Evolutionary conservation across 2,113 vertebrate species (phyloP).

Genomic region (Pristiophorus japonicus): DNA sequence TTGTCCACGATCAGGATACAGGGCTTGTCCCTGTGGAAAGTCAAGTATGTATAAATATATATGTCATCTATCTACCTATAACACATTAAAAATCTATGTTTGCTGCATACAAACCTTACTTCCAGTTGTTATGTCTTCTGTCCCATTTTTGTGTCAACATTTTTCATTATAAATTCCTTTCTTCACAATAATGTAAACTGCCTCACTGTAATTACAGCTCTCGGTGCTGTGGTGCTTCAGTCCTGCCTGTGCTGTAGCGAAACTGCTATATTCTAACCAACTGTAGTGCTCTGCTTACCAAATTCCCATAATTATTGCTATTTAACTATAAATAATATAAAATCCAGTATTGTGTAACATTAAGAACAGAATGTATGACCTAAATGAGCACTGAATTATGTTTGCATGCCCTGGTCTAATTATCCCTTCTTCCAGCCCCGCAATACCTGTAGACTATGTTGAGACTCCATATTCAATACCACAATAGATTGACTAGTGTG

Average conservation of each 20-base stretch:
- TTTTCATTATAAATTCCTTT: neutral
- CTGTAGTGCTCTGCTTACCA: neutral
- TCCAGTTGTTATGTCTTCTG: neutral
- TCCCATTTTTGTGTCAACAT: neutral
- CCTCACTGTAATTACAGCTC: neutral
- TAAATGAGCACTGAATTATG: neutral
- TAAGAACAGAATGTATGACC: neutral
- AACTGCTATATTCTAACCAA: neutral
- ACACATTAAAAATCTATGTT: neutral
- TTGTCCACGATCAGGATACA: slow-evolving; percentile 82
- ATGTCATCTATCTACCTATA: neutral
- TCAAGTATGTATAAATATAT: slow-evolving; percentile 66
- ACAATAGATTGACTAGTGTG: too few relatives aligned
- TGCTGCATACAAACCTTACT: neutral
- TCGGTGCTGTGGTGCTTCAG: neutral
- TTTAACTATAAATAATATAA: neutral
- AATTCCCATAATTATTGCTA: neutral
- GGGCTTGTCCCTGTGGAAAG: slow-evolving; percentile 84
- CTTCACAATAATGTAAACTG: neutral
- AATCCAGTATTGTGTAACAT: neutral
- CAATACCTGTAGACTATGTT: too few relatives aligned
- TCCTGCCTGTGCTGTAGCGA: neutral
- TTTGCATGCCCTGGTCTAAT: neutral
- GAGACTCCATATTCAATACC: too few relatives aligned
- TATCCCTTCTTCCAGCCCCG: neutral